These are phyloP conservation scores for Dicranocentrus wangi DNA, from an alignment of 2,888 invertebrate genomes.

Conservation along the genomic window DNA sequence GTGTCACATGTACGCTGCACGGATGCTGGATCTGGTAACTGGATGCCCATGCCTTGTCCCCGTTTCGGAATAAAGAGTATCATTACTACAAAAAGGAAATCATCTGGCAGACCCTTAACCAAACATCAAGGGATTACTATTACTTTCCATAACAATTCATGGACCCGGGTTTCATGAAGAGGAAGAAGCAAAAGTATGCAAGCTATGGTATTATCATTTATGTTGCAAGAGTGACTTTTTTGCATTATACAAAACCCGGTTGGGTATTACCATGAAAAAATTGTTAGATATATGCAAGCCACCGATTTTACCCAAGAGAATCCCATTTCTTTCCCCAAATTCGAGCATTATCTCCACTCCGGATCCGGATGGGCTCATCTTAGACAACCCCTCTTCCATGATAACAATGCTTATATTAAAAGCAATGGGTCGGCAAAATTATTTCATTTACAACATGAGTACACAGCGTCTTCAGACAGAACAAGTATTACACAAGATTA, in stretches of 20 bases:
- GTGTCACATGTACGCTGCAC: background rate
- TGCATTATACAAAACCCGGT: background rate
- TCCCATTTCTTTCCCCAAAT: background rate
- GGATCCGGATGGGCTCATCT: background rate
- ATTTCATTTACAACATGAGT: slow-evolving; percentile 27
- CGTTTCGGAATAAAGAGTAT: slow-evolving; percentile 5
- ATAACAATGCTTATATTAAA: background rate
- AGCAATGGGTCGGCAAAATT: slow-evolving; percentile 30
- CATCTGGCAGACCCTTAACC: slow-evolving; percentile 39
- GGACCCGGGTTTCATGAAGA: background rate
- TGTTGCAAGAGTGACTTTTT: slow-evolving; percentile 3
- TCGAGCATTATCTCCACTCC: too few species aligned
- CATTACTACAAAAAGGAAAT: slow-evolving; percentile 33
- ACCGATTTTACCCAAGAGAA: background rate
- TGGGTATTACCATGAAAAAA: background rate
- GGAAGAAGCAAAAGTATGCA: background rate
- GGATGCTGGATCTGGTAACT: background rate
- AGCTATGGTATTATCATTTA: background rate
- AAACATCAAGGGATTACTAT: slow-evolving; percentile 43
- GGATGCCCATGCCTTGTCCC: background rate
- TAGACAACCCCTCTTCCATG: background rate
- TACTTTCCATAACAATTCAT: background rate
- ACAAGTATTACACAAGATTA: background rate
- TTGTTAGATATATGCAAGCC: background rate
- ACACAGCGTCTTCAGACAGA: background rate